Percentiles rank a stretch among this genome's conserved stretches.
These are phyloP conservation scores for Cololabis saira DNA, from an alignment of 2,113 vertebrate genomes.

Conservation along the genomic window DNA sequence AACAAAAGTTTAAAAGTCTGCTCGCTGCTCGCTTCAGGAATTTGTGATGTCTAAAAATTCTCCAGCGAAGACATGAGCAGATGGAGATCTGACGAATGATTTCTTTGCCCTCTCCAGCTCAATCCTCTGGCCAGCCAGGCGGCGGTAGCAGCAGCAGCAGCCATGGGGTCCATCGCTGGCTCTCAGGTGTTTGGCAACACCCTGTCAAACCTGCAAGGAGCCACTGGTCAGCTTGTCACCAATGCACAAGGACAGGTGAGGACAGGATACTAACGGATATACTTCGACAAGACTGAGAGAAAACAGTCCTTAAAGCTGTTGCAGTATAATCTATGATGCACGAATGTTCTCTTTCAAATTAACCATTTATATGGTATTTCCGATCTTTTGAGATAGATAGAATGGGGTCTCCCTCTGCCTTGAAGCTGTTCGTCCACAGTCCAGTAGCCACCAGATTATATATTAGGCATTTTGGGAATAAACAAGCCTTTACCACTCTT, in stretches of 20 bases:
- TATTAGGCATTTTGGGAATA: constrained; percentile 73
- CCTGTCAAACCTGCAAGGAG: constrained; percentile 95
- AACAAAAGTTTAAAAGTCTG: not conserved
- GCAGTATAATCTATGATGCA: constrained; percentile 31
- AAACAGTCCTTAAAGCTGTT: constrained; percentile 23
- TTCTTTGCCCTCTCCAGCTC: constrained; percentile 81
- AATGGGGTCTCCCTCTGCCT: constrained; percentile 21
- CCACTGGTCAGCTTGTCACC: constrained; percentile 97
- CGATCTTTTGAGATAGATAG: constrained; percentile 52
- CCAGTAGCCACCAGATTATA: constrained; percentile 31
- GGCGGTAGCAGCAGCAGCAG: constrained; percentile 88
- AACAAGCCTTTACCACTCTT: constrained; percentile 71
- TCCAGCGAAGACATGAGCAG: not conserved
- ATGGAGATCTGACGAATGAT: constrained; percentile 18
- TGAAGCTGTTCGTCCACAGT: constrained; percentile 44
- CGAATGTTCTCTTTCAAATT: constrained; percentile 24
- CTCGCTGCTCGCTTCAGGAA: constrained; percentile 4
- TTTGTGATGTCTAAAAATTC: constrained; percentile 17
- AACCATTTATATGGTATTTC: constrained; percentile 44
- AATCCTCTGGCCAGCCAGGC: constrained; percentile 97
- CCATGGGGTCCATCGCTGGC: constrained; percentile 94
- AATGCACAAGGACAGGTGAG: constrained; percentile 99
- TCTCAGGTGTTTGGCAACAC: constrained; percentile 96
- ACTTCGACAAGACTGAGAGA: constrained; percentile 8
- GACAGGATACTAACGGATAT: not conserved